Percentiles rank a stretch among this genome's conserved stretches.
phyloP scores from a whole-genome alignment of 2,797 vertebrate genomes.

The Pseudocheirus occidentalis region DNA sequence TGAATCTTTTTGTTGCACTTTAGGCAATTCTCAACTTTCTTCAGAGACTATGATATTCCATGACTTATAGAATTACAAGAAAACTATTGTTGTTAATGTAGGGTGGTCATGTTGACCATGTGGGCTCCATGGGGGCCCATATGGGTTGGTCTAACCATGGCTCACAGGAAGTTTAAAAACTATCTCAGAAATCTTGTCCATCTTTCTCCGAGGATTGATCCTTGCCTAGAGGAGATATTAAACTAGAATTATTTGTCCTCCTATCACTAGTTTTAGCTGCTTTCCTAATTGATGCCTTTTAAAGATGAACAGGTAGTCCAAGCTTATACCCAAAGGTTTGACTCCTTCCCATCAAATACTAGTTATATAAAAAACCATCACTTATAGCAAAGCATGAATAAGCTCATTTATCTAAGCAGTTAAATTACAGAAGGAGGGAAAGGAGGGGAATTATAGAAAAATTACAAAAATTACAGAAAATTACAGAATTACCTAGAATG shows the following conservation, averaged over 20 bases:
- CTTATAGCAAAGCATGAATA: background rate
- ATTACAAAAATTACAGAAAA: too few relatives aligned
- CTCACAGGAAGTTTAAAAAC: background rate
- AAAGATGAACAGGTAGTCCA: background rate
- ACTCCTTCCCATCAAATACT: background rate
- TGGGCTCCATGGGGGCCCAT: background rate
- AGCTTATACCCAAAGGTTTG: background rate
- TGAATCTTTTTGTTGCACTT: background rate
- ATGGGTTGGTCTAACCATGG: background rate
- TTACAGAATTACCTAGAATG: too few relatives aligned
- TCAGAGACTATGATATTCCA: background rate
- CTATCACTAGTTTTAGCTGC: background rate
- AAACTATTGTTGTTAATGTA: background rate
- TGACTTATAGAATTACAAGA: background rate
- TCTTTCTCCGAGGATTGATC: background rate
- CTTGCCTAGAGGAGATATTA: background rate
- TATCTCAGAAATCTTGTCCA: background rate
- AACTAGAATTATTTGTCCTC: background rate
- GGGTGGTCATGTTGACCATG: background rate
- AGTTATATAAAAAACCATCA: background rate
- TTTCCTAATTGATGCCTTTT: background rate
- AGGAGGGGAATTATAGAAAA: background rate
- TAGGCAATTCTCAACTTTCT: background rate
- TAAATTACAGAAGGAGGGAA: too few relatives aligned
- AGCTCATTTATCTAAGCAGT: background rate